phyloP scores from a whole-genome alignment of 2,113 vertebrate species.

The Channa maculata region DNA sequence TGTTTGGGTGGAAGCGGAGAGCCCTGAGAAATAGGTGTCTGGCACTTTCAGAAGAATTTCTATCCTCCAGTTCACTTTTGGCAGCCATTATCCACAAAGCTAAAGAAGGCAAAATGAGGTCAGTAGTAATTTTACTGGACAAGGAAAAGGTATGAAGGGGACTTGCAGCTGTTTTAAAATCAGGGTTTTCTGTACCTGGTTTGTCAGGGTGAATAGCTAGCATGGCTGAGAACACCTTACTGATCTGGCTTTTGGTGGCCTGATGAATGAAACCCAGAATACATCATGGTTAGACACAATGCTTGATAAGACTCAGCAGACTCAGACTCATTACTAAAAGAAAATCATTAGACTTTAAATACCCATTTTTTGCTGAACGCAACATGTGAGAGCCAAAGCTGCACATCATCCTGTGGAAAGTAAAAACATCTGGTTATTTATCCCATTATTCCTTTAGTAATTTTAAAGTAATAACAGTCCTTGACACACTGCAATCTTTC shows the following conservation, averaged over 20 bases:
- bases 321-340: not conserved
- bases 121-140: not conserved
- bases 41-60: slow-evolving; percentile 92
- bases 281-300: not conserved
- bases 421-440: not conserved
- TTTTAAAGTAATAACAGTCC: not conserved
- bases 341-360: slow-evolving; percentile 61
- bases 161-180: not conserved
- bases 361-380: slow-evolving; percentile 99
- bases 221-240: slow-evolving; percentile 92
- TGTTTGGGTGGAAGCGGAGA: slow-evolving; percentile 94
- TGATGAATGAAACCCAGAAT: slow-evolving; percentile 68
- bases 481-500: not conserved
- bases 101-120: slow-evolving; percentile 48
- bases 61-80: slow-evolving; percentile 97
- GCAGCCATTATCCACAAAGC: slow-evolving; percentile 98
- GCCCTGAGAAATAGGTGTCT: slow-evolving; percentile 95
- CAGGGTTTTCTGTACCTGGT: slow-evolving; percentile 86
- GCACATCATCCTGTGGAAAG: slow-evolving; percentile 88
- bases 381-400: slow-evolving; percentile 95
- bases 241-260: slow-evolving; percentile 88
- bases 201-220: slow-evolving; percentile 96
- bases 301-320: not conserved
- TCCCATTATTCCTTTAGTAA: not conserved
- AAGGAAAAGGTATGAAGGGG: too few relatives aligned